Evolutionary conservation across 1,140 invertebrate genomes (phyloP), one percentile per base, ranked within the genome.

Genomic region (Drosophila rhopaloa): DNA sequence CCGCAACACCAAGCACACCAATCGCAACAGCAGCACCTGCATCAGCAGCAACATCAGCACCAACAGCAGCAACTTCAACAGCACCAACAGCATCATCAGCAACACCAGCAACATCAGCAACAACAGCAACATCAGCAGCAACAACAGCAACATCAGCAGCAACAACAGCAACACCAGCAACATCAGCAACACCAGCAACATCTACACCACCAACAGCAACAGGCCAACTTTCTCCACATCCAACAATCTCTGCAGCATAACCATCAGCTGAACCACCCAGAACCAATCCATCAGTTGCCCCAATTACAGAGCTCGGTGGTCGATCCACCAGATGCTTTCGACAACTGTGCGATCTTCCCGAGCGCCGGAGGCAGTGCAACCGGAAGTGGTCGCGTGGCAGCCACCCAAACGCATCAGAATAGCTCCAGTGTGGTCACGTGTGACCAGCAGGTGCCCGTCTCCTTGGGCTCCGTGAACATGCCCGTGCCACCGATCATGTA

Each of bases 401-500:
- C 76, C 29, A 91, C 81, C 5, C 84, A 91, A 62, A 92, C 89
- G 24, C 74, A 83, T 72, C 63, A 60, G 16, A 88, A 50, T 43
- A 81, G 58, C 53, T 44, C 50, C 32, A 81, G 65, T 71, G 41
- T 73, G 44, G 47, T 60, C 10, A 43, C 73, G 10, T 91, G 83
- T 40, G 86, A 81, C 44, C 84, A 92, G 13, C 63, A 76, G 58
- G 65, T 83, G 10, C 74, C 90, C 46, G 71, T 66, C 4, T 70
- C 90, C 0, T 19, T 90, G 41, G 73, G 74, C 46, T 62, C 88
- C 53, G 72, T 83, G 8, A 81, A 70, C 55, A 74, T 83, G 61
- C 75, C 81, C 48, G 79, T 67, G 54, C 91, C 91, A n/a, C 90
- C 91, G 11, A 76, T 92, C 27, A 84, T 92, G 81, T 92, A 92